phyloP scores from a whole-genome alignment of 2,113 vertebrate genomes.

The Cyprinodon brontotheroides region DNA sequence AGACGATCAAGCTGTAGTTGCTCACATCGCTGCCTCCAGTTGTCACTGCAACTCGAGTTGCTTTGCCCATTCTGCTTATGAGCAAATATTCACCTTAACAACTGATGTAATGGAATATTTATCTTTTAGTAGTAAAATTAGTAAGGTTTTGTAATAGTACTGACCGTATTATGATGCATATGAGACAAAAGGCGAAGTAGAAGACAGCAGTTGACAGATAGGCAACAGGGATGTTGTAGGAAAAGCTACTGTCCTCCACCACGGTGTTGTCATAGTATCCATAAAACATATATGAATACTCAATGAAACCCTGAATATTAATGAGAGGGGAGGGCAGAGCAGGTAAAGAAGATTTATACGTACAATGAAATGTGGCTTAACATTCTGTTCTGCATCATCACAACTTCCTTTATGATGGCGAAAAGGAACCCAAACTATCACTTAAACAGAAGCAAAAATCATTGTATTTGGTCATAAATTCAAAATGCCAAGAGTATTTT shows the following conservation, averaged over 20 bases:
- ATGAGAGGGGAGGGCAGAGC: conserved; percentile 1
- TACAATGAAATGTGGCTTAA: no score
- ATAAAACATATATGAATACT: conserved; percentile 88
- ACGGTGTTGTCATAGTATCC: conserved; percentile 84
- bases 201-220: conserved; percentile 82
- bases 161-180: conserved; percentile 84
- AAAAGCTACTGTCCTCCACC: conserved; percentile 52
- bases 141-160: conserved; percentile 7
- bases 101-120: background rate
- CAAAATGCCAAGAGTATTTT: no score
- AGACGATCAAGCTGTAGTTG: conserved; percentile 84
- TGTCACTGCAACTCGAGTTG: conserved; percentile 80
- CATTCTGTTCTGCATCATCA: no score
- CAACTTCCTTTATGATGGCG: no score
- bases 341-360: background rate
- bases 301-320: conserved; percentile 84
- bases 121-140: background rate
- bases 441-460: no score
- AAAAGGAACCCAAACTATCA: no score
- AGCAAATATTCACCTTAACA: conserved; percentile 10
- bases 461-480: no score
- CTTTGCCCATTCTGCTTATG: conserved; percentile 78
- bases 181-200: conserved; percentile 81
- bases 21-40: conserved; percentile 76
- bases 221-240: conserved; percentile 82